phyloP scores from a whole-genome alignment of 2,797 vertebrate genomes.

The Neosalanx taihuensis region DNA sequence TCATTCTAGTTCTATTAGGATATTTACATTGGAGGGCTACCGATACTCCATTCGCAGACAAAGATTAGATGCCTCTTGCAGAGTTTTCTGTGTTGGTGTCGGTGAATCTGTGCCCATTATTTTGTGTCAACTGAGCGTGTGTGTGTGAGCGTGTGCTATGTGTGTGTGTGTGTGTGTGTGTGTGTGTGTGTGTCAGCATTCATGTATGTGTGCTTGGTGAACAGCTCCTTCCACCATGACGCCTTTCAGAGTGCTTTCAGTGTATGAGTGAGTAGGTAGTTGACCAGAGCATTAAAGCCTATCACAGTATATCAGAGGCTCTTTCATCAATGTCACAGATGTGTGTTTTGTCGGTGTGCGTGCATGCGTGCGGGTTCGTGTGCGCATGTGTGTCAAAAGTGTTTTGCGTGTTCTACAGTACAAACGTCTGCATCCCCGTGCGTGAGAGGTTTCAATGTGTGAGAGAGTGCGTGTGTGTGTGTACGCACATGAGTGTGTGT shows the following conservation, averaged over 20 bases:
- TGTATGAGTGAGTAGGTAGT: constrained; percentile 8
- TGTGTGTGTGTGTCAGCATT: not conserved
- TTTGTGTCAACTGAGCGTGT: not conserved
- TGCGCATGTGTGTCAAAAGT: not conserved
- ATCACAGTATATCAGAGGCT: constrained; percentile 33
- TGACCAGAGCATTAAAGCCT: constrained; percentile 33
- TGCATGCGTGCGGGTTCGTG: constrained; percentile 9
- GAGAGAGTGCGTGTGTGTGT: constrained; percentile 13
- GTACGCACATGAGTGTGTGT: constrained; percentile 15
- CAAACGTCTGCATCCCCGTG: not conserved
- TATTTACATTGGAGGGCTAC: constrained; percentile 12
- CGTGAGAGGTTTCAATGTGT: not conserved
- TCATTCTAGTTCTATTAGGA: constrained; percentile 3
- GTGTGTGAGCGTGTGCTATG: no score
- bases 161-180: not conserved
- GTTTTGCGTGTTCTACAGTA: not conserved
- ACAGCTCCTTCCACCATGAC: not conserved
- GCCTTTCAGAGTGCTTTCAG: not conserved
- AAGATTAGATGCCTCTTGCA: not conserved
- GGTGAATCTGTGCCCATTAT: not conserved
- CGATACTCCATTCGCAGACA: not conserved
- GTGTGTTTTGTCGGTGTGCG: constrained; percentile 15
- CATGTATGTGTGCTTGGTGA: not conserved
- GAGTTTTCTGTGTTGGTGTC: not conserved
- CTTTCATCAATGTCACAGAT: constrained; percentile 18